Base-by-base conservation (phyloP, 2,888 invertebrate genomes). In the Drosophila flavopinicola region DNA sequence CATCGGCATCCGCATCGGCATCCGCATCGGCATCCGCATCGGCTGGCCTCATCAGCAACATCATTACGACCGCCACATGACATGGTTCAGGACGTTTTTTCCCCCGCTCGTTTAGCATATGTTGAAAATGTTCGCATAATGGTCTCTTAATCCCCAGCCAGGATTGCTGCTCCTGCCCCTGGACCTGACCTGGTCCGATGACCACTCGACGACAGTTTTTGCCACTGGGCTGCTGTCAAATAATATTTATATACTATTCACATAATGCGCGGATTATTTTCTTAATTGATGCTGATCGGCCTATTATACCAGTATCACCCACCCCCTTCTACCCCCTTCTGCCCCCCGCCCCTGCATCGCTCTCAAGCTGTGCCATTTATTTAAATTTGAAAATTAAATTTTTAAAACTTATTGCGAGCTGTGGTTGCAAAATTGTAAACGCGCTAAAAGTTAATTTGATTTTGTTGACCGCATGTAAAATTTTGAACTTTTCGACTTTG, bases 401-500 rank as follows among this genome's bases (percentile, higher is more conserved):
- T 76, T 56, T 37, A 48, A 56, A 72, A 66, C 57, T 52, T 63
- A 38, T 63, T 63, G 56, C 33, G 48, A 60, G 58, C 37, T 69
- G 80, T 13, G 69, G 66, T 60, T 54, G 37, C 44, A 45, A 57
- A 57, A 73, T 74, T 66, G 47, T 58, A 60, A 71, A 54, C 67
- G 42, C 65, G 66, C 79, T 56, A 66, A 79, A 85, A 85, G 84
- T 83, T 85, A 83, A 83, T 83, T 83, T 82, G 67, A 85, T 78
- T 85, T 71, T 52, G 65, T 49, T 52, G 60, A 85, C 82, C 82
- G 66, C 82, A 82, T 82, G 69, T 74, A 59, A 30, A 66, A 79
- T 65, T 68, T 61, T 54, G 33, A 68, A 80, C 85, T 80, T 76
- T 83, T 47, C 65, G 84, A 72, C 79, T 76, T 76, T 85, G 58